Evolutionary conservation across 2,888 invertebrate genomes (phyloP).

Genomic region (Cataglyphis cursor): DNA sequence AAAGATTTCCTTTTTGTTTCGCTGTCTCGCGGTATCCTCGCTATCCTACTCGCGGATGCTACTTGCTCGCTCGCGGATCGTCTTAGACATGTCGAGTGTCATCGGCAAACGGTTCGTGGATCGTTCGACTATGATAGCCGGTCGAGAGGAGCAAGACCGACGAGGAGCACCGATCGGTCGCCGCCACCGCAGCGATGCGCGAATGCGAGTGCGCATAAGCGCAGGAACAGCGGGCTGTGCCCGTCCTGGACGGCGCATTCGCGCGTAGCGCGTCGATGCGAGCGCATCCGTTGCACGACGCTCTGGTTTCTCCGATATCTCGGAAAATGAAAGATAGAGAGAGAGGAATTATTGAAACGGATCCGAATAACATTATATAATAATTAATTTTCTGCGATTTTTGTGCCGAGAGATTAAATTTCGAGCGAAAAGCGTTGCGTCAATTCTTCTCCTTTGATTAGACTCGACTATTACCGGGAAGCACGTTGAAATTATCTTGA

Average conservation of each 20-base stretch:
- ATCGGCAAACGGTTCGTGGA: conserved; percentile 45
- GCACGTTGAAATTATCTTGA: conserved; percentile 62
- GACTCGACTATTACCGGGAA: background rate
- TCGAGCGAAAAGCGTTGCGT: background rate
- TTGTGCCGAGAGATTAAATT: background rate
- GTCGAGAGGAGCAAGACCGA: conserved; percentile 56
- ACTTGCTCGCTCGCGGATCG: conserved; percentile 10
- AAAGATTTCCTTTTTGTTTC: conserved; percentile 16
- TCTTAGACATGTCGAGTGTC: conserved; percentile 26
- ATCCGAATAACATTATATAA: background rate
- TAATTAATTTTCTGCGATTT: background rate
- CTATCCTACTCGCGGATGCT: conserved; percentile 21
- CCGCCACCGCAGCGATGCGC: conserved; percentile 66
- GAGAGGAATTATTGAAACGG: background rate
- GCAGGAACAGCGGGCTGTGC: conserved; percentile 59
- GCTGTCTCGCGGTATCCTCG: conserved; percentile 8
- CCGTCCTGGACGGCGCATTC: conserved; percentile 67
- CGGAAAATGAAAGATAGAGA: background rate
- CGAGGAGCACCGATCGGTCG: conserved; percentile 52
- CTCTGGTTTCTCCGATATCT: background rate
- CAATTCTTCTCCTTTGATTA: background rate
- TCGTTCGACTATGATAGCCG: conserved; percentile 58
- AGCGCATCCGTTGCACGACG: conserved; percentile 50
- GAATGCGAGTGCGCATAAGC: conserved; percentile 64
- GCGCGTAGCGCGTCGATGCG: conserved; percentile 73